Evolutionary conservation across 2,797 vertebrate species (phyloP).

Genomic region (Cephalopachus bancanus): DNA sequence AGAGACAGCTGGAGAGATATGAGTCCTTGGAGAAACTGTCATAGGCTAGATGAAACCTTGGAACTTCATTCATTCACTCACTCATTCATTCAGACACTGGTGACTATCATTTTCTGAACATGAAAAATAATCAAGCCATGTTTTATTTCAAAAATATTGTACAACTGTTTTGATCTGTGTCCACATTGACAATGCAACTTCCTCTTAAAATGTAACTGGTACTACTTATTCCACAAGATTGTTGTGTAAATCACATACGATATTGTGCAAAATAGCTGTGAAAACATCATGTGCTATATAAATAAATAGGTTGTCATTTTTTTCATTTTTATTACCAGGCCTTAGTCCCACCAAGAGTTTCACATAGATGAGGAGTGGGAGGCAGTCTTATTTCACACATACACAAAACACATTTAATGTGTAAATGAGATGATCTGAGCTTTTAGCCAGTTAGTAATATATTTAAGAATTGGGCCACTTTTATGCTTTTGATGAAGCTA

Average conservation of each 20-base stretch:
- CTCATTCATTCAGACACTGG: not conserved
- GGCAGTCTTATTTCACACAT: not conserved
- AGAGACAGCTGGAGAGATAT: not conserved
- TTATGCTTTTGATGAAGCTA: slow-evolving; percentile 45
- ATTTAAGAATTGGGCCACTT: not conserved
- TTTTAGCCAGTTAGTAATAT: not conserved
- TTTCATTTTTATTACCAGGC: not conserved
- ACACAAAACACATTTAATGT: not conserved
- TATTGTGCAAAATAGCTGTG: not conserved
- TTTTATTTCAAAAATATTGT: slow-evolving; percentile 57
- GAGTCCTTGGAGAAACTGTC: not conserved
- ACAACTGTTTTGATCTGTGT: slow-evolving; percentile 14
- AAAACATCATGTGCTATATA: not conserved
- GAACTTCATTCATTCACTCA: not conserved
- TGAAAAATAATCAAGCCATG: slow-evolving; percentile 31
- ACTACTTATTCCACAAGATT: slow-evolving; percentile 30
- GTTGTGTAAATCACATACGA: slow-evolving; percentile 39
- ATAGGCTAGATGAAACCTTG: not conserved
- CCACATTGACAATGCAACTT: not conserved
- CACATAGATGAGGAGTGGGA: not conserved
- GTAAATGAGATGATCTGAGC: not conserved
- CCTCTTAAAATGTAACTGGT: slow-evolving; percentile 27
- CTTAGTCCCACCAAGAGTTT: not conserved
- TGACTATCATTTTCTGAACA: slow-evolving; percentile 16
- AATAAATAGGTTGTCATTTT: not conserved